A percentile compares a stretch with the other conserved stretches of the same genome.
Evolutionary conservation across 2,888 invertebrate genomes (phyloP).

Genomic region (Andricus curvator): DNA sequence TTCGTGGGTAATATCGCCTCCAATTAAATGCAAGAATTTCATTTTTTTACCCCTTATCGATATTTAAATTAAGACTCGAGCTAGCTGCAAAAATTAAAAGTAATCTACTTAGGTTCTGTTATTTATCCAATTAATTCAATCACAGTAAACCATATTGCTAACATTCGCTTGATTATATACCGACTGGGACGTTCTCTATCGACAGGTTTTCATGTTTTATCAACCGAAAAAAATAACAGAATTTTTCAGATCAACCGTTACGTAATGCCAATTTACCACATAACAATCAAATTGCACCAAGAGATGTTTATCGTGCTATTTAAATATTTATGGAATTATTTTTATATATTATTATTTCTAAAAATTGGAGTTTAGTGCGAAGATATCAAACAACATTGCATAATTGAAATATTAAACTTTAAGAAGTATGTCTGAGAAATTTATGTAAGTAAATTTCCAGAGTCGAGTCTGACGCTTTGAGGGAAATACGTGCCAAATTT

Average conservation of each 20-base stretch:
- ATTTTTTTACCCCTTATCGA: constrained; percentile 2
- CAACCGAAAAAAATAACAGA: constrained; percentile 2
- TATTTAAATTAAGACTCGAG: constrained; percentile 24
- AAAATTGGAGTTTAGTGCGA: not conserved
- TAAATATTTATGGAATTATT: constrained; percentile 12
- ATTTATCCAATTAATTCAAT: constrained; percentile 23
- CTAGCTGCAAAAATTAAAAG: constrained; percentile 18
- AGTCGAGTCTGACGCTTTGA: not conserved
- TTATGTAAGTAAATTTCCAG: not conserved
- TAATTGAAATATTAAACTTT: not conserved
- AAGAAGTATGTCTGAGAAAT: not conserved
- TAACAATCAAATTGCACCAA: constrained; percentile 16
- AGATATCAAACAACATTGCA: not conserved
- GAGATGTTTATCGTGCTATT: not conserved
- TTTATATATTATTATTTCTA: not conserved
- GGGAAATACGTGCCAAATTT: constrained; percentile 2
- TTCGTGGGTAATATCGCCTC: not conserved
- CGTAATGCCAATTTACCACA: constrained; percentile 10
- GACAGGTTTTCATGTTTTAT: constrained; percentile 25
- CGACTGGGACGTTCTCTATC: constrained; percentile 20
- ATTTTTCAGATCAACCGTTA: constrained; percentile 7
- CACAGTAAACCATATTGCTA: constrained; percentile 4
- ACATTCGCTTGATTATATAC: constrained; percentile 20
- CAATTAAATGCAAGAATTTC: constrained; percentile 30
- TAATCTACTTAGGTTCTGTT: constrained; percentile 20